Conservation (phyloP, 53 echinoderm and acorn worm genomes). For the Temnopleurus reevesii region DNA sequence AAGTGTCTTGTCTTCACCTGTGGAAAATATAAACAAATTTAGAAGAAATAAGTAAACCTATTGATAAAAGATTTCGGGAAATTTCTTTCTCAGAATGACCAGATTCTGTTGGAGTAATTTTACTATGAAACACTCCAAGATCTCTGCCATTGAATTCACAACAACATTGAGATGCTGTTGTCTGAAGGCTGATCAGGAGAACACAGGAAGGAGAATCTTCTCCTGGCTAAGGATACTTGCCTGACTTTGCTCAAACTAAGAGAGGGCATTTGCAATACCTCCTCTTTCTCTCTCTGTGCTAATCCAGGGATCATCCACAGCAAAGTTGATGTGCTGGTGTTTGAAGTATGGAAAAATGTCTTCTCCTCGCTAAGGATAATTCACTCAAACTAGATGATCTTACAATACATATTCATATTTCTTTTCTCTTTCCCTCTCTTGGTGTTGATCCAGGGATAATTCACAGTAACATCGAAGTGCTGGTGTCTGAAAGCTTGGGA, state of each 20-base stretch:
- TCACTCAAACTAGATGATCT: no score
- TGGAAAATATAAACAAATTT: background rate
- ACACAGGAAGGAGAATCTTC: slow-evolving; percentile 73
- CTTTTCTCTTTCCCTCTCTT: background rate
- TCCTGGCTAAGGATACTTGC: slow-evolving; percentile 85
- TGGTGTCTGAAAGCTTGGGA: slow-evolving; percentile 87
- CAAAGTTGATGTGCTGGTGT: no score
- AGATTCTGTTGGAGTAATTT: no score
- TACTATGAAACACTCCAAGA: no score
- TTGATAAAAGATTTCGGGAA: no score
- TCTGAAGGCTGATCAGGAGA: slow-evolving; percentile 78
- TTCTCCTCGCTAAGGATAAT: no score
- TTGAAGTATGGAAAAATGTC: no score
- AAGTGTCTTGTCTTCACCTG: no score
- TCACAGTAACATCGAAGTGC: slow-evolving; percentile 85
- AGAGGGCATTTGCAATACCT: no score
- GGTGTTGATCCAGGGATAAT: slow-evolving; percentile 83
- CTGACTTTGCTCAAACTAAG: slow-evolving; percentile 77
- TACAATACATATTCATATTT: no score
- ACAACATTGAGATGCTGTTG: slow-evolving; percentile 90
- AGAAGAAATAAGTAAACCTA: no score
- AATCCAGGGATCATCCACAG: background rate
- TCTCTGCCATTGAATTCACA: slow-evolving; percentile 48
- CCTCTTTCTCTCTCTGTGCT: background rate
- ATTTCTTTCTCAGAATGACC: no score